Evolutionary conservation across 2,888 invertebrate species (phyloP).

Genomic region (Keiferia lycopersicella): DNA sequence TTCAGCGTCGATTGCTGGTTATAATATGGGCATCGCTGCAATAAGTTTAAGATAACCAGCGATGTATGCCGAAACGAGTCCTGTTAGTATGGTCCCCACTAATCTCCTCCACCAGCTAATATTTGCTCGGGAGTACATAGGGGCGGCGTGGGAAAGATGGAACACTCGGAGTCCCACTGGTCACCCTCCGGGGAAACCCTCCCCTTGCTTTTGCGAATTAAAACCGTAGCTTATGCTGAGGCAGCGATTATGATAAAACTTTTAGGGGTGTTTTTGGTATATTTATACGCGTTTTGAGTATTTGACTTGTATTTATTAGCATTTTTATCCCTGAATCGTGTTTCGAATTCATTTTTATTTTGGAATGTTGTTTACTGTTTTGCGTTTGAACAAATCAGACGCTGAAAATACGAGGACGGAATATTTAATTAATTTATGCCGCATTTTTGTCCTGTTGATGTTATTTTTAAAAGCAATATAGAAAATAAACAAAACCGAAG

Average conservation of each 20-base stretch:
- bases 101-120: slow-evolving; percentile 21
- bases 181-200: slow-evolving; percentile 25
- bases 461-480: not conserved
- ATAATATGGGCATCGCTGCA: too few species aligned
- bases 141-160: slow-evolving; percentile 40
- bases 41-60: too few species aligned
- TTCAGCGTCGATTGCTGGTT: too few species aligned
- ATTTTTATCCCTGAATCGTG: not conserved
- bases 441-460: not conserved
- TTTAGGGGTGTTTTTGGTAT: not conserved
- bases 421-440: not conserved
- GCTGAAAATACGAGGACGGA: not conserved
- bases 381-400: not conserved
- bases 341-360: not conserved
- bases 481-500: not conserved
- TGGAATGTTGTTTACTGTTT: slow-evolving; percentile 9
- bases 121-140: slow-evolving; percentile 2
- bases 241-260: slow-evolving; percentile 12
- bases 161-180: slow-evolving; percentile 36
- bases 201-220: slow-evolving; percentile 18
- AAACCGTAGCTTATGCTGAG: slow-evolving; percentile 24
- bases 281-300: not conserved
- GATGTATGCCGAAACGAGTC: too few species aligned
- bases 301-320: not conserved
- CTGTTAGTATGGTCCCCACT: too few species aligned